Evolutionary conservation across 2,113 vertebrate species (phyloP).

Genomic region (Psophia crepitans): DNA sequence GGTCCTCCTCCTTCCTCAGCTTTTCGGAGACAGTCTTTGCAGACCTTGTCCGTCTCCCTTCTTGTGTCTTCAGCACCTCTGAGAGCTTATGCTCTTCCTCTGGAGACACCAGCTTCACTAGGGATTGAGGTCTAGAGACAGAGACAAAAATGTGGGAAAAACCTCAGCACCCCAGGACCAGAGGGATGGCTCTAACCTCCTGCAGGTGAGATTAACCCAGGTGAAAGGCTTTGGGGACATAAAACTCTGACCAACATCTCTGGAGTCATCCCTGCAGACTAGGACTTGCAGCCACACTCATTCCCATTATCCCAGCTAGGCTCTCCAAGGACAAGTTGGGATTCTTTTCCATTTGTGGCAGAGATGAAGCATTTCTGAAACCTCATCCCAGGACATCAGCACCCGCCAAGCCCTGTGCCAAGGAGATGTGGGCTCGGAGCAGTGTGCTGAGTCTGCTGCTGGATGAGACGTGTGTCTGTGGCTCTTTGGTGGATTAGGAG

Average conservation of each 20-base stretch:
- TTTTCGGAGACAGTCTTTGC: conserved; percentile 45
- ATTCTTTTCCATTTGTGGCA: background rate
- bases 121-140: background rate
- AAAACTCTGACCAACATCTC: background rate
- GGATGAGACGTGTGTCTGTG: background rate
- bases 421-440: background rate
- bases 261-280: background rate
- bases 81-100: conserved; percentile 54
- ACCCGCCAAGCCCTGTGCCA: background rate
- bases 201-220: background rate
- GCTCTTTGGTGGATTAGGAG: background rate
- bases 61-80: conserved; percentile 69
- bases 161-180: background rate
- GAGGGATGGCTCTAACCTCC: background rate
- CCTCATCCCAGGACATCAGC: background rate
- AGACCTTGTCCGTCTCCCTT: conserved; percentile 70
- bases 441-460: background rate
- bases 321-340: background rate
- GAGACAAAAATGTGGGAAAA: background rate
- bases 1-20: conserved; percentile 42
- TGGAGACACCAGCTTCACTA: background rate
- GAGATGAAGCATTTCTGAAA: background rate
- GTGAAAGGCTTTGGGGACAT: background rate
- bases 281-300: background rate
- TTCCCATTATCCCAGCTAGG: rapidly evolving